These are phyloP conservation scores for Fragum whitleyi DNA, from an alignment of 2,888 invertebrate species.

Conservation along the genomic window DNA sequence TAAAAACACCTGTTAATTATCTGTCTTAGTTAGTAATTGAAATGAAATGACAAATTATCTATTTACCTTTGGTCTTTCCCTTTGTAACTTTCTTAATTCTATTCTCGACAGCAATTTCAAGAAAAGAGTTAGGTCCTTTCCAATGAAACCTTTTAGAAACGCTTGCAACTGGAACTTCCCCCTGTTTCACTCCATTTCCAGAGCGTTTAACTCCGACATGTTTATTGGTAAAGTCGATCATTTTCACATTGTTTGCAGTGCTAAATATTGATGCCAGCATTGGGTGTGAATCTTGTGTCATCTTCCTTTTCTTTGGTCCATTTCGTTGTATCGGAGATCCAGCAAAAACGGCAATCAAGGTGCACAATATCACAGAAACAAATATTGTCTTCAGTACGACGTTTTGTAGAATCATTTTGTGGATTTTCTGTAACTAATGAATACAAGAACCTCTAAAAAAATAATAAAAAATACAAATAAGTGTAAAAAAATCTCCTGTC, in stretches of 20 bases:
- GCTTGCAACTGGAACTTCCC: neutral
- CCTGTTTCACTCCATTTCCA: neutral
- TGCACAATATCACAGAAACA: neutral
- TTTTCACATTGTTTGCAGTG: constrained; percentile 1
- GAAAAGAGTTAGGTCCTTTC: neutral
- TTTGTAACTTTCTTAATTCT: neutral
- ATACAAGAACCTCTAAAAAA: no score
- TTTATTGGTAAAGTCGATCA: constrained; percentile 6
- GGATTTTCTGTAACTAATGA: no score
- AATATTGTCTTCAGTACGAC: neutral
- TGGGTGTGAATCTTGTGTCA: constrained; percentile 14
- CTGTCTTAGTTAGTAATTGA: no score
- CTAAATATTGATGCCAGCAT: constrained; percentile 17
- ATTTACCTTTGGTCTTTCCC: neutral
- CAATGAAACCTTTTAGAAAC: neutral
- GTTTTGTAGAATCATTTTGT: neutral
- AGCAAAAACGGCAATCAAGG: neutral
- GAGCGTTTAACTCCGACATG: neutral
- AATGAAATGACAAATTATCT: no score
- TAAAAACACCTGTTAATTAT: no score
- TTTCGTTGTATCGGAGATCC: neutral
- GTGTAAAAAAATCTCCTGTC: no score
- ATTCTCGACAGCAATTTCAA: neutral
- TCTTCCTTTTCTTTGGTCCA: neutral
- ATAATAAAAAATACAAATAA: no score